A percentile compares a stretch with the other conserved stretches of the same genome.
These are phyloP conservation scores for Geopemphigus sp. DNA, from an alignment of 1,140 invertebrate genomes.

Conservation along the genomic window DNA sequence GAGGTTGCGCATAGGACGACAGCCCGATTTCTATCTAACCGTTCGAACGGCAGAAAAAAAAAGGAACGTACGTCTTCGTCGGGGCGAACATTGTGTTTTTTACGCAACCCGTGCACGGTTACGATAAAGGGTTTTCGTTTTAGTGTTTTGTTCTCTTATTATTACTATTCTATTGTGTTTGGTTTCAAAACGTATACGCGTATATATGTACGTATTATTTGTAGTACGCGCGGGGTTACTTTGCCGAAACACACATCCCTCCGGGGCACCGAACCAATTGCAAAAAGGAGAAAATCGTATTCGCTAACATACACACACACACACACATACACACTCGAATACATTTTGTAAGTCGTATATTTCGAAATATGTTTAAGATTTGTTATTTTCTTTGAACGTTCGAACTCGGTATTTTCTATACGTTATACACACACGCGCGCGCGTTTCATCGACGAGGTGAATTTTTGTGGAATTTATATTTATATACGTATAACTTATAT, in stretches of 20 bases:
- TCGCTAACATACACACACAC: not conserved
- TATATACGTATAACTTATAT: not conserved
- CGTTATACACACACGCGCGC: not conserved
- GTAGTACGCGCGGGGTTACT: not conserved
- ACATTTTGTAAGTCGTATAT: not conserved
- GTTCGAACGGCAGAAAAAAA: no score
- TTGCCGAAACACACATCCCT: not conserved
- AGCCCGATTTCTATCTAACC: no score
- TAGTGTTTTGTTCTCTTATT: conserved; percentile 11
- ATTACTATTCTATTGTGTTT: conserved; percentile 28
- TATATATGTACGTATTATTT: not conserved
- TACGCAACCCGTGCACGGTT: not conserved
- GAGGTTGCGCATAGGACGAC: no score
- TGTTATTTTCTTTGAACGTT: not conserved
- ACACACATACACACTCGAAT: no score
- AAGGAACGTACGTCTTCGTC: no score
- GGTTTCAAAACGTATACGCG: not conserved
- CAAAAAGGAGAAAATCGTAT: not conserved
- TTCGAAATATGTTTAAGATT: not conserved
- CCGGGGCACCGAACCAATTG: conserved; percentile 14
- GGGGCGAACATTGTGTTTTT: no score
- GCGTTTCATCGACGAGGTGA: not conserved
- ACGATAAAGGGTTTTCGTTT: not conserved
- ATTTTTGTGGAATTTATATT: not conserved
- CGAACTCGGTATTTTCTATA: not conserved